phyloP scores from a whole-genome alignment of 2,888 invertebrate species.

The Allacma fusca region DNA sequence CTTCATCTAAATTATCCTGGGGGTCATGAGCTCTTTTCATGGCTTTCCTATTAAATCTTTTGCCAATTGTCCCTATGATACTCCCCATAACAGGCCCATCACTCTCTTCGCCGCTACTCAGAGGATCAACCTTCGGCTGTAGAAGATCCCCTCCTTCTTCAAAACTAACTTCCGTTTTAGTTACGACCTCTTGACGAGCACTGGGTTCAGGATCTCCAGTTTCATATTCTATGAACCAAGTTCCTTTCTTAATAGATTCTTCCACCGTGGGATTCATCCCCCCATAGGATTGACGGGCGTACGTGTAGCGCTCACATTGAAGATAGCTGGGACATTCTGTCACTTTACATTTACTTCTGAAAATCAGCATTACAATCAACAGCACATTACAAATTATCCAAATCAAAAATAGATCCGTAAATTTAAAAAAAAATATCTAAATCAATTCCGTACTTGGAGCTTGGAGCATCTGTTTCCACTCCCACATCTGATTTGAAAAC shows the following conservation, averaged over 20 bases:
- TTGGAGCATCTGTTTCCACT: not conserved
- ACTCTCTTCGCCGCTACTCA: not conserved
- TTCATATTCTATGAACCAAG: conserved; percentile 56
- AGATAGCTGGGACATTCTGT: conserved; percentile 72
- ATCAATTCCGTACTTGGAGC: conserved; percentile 5
- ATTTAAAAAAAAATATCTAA: conserved; percentile 7
- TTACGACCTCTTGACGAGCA: not conserved
- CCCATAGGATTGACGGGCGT: conserved; percentile 87
- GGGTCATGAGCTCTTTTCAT: conserved; percentile 27
- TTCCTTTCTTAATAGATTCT: conserved; percentile 64
- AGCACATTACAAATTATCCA: not conserved
- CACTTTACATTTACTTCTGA: conserved; percentile 27
- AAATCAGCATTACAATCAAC: not conserved
- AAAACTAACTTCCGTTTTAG: not conserved
- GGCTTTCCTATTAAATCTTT: conserved; percentile 21
- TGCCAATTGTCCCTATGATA: conserved; percentile 33
- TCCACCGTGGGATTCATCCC: conserved; percentile 95
- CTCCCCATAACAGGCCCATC: conserved; percentile 26
- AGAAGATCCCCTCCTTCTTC: not conserved
- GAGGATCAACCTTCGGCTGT: conserved; percentile 1
- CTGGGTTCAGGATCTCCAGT: not conserved
- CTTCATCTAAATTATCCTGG: conserved; percentile 27
- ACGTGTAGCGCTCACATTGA: conserved; percentile 79
- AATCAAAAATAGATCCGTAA: not conserved
- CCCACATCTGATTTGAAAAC: conserved; percentile 39